A percentile compares a stretch with the other conserved stretches of the same genome.
These are phyloP conservation scores for Pseudomyrmex concolor DNA, from an alignment of 1,140 invertebrate species.

Conservation along the genomic window DNA sequence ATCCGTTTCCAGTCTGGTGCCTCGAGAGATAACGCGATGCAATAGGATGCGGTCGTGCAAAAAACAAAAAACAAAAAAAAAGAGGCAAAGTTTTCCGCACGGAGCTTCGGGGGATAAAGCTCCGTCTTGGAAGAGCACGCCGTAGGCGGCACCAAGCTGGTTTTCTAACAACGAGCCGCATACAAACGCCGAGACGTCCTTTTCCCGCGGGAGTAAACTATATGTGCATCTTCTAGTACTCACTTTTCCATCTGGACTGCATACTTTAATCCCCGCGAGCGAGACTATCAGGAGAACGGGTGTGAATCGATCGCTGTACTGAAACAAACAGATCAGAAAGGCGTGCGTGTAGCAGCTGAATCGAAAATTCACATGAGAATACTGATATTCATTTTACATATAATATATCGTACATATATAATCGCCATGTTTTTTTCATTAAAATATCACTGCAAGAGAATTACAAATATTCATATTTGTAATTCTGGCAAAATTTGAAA, in stretches of 20 bases:
- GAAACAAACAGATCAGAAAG: constrained; percentile 81
- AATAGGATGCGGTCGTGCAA: neutral
- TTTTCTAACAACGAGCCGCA: constrained; percentile 17
- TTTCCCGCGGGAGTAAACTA: neutral
- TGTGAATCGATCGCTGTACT: constrained; percentile 88
- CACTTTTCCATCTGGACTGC: constrained; percentile 93
- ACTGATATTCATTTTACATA: neutral
- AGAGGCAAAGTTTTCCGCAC: constrained; percentile 23
- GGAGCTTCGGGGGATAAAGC: constrained; percentile 7
- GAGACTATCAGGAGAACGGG: constrained; percentile 91
- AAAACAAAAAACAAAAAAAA: constrained; percentile 7
- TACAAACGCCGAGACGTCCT: constrained; percentile 16
- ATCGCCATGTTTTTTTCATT: neutral
- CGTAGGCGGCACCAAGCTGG: constrained; percentile 24
- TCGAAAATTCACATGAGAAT: neutral
- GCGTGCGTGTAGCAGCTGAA: constrained; percentile 47
- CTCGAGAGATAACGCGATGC: neutral
- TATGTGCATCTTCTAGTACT: constrained; percentile 72
- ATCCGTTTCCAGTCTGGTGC: neutral
- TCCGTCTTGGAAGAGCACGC: constrained; percentile 19
- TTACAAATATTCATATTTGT: neutral
- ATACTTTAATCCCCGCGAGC: constrained; percentile 92
- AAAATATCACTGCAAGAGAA: neutral
- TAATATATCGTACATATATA: neutral
- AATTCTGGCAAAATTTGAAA: too few species aligned